Evolutionary conservation across 2,888 invertebrate species (phyloP).

Genomic region (Nephrotoma flavescens): DNA sequence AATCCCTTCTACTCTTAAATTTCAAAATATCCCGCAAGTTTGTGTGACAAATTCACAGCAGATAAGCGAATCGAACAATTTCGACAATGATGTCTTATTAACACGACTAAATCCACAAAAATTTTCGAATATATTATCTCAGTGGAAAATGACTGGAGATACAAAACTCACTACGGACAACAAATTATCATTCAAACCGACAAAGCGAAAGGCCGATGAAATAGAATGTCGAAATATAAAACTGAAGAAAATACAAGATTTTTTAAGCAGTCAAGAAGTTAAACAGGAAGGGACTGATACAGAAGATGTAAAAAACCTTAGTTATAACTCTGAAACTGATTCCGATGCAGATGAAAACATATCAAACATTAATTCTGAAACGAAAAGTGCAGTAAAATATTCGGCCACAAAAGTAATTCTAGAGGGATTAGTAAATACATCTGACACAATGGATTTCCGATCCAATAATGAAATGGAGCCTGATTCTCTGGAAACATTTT

Average conservation of each 20-base stretch:
- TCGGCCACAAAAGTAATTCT: neutral
- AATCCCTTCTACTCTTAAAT: conserved; percentile 46
- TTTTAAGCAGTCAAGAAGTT: conserved; percentile 18
- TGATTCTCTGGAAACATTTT: conserved; percentile 11
- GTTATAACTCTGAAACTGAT: conserved; percentile 14
- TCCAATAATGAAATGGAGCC: conserved; percentile 10
- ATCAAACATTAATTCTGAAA: neutral
- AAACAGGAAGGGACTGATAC: conserved; percentile 14
- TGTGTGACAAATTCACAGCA: neutral
- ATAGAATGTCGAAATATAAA: conserved; percentile 21
- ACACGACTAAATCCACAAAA: conserved; percentile 29
- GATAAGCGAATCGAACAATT: conserved; percentile 15
- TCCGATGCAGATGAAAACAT: neutral
- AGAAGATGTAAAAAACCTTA: neutral
- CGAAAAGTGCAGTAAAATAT: neutral
- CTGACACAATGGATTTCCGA: neutral
- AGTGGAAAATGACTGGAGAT: conserved; percentile 28
- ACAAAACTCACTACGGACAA: conserved; percentile 17
- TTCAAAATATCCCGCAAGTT: conserved; percentile 31
- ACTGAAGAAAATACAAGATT: conserved; percentile 26
- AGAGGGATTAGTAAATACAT: neutral
- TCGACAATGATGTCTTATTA: conserved; percentile 26
- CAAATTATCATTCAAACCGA: conserved; percentile 5
- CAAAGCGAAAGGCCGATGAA: conserved; percentile 24
- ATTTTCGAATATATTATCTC: conserved; percentile 23